Evolutionary conservation across 1,140 invertebrate species (phyloP), one percentile per base, ranked within the genome.

Genomic region (Solenopsis fugax): DNA sequence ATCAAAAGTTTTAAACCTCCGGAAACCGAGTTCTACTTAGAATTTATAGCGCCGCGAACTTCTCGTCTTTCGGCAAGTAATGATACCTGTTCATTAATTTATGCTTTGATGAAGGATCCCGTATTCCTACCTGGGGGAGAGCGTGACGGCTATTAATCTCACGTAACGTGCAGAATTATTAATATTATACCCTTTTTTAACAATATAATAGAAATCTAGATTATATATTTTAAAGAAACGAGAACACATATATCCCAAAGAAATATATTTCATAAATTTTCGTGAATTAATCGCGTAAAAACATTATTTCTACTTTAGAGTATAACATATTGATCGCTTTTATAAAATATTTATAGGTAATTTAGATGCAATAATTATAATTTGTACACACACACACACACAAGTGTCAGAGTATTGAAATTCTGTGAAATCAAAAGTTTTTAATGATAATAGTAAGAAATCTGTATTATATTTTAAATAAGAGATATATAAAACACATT

Each of bases 1-100:
- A 1, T 29, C 29, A 29, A 29, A 29, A 29, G 29, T 29, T 29
- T 73, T 1, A 73, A 58, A 82, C 67, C 80, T 50, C 12, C 80
- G 52, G 67, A 73, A 82, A 60, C 80, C 41, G 67, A 82, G 80
- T 37, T 24, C 80, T 73, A 73, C 52, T 82, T 82, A 72, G 67
- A 54, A 60, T 82, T 82, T 82, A 82, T 73, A 73, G 52, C 67
- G 18, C 67, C 34, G 37, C 37, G 10, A 81, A 73, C 67, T 82
- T 60, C 24, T 82, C 67, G 58, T 69, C 54, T 72, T 21, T n/a
- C 65, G 13, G 29, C 34, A 24, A 69, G 62, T 29, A 64, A 21
- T 80, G 65, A 82, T 73, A 41, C 6, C 18, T 48, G 67, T 12
- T 73, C 54, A n/a, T 73, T 72, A 52, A 65, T 80, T 37, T 73